These are phyloP conservation scores for Ridgeia piscesae DNA, from an alignment of 1,140 invertebrate genomes.

Conservation along the genomic window DNA sequence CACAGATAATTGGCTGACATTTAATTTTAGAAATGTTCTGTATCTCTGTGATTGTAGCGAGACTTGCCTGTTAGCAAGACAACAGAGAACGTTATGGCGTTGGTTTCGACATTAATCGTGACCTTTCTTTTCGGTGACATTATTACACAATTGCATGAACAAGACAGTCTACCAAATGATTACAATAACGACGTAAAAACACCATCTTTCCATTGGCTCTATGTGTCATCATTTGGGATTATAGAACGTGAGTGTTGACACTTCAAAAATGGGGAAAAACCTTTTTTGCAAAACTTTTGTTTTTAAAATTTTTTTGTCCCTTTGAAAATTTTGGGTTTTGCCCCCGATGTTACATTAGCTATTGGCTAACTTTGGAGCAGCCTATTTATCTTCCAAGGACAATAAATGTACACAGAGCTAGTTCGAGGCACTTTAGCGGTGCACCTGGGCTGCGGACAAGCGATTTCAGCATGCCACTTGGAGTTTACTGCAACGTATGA, in stretches of 20 bases:
- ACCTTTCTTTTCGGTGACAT: background rate
- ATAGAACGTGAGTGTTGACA: background rate
- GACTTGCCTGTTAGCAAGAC: background rate
- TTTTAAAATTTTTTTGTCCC: background rate
- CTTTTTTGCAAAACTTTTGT: background rate
- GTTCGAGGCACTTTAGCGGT: background rate
- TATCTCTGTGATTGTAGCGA: too few species aligned
- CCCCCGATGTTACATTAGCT: background rate
- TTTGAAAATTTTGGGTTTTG: background rate
- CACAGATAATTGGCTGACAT: too few species aligned
- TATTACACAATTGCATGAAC: background rate
- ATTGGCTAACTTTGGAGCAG: background rate
- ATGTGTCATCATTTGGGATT: background rate
- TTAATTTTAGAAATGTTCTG: too few species aligned
- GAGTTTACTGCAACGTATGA: background rate
- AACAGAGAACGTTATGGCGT: background rate
- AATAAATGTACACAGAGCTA: background rate
- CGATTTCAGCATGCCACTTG: too few species aligned
- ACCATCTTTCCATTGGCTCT: background rate
- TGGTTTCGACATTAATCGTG: background rate
- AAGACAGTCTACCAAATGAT: too few species aligned
- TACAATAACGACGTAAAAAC: too few species aligned
- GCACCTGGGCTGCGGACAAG: background rate
- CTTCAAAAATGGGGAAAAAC: too few species aligned
- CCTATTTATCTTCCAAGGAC: background rate